Percentiles rank a stretch among this genome's conserved stretches.
Evolutionary conservation across 1,140 invertebrate genomes (phyloP).

Genomic region (Amyelois transitella): DNA sequence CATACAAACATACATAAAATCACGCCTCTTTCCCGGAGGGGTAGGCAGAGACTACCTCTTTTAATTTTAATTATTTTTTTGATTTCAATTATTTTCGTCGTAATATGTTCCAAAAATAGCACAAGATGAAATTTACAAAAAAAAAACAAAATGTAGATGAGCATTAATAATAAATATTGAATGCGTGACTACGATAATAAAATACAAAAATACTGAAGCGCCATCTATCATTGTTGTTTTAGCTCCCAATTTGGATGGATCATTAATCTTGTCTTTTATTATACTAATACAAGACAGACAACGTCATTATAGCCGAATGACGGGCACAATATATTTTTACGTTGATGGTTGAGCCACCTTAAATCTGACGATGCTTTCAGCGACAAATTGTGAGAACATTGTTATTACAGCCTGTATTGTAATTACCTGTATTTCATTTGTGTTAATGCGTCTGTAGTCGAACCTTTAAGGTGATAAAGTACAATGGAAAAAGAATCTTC

Average conservation of each 20-base stretch:
- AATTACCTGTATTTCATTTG: too few species aligned
- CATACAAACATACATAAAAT: too few species aligned
- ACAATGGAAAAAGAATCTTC: too few species aligned
- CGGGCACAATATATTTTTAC: neutral
- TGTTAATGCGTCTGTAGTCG: too few species aligned
- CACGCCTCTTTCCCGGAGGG: too few species aligned
- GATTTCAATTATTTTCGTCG: too few species aligned
- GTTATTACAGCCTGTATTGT: too few species aligned
- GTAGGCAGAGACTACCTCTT: too few species aligned
- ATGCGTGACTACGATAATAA: neutral
- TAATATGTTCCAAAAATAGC: too few species aligned
- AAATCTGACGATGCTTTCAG: neutral
- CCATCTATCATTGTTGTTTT: neutral
- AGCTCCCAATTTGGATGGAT: neutral
- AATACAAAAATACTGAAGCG: neutral
- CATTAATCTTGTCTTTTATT: neutral
- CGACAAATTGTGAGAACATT: neutral
- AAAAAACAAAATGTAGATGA: neutral
- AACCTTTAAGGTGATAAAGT: too few species aligned
- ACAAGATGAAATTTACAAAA: too few species aligned
- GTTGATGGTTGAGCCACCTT: neutral
- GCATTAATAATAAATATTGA: neutral
- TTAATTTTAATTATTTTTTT: too few species aligned
- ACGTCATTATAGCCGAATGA: neutral
- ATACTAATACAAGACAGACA: neutral